Percentiles rank a stretch among this genome's conserved stretches.
phyloP scores from a whole-genome alignment of 2,888 invertebrate genomes.

The Plusia festucae region DNA sequence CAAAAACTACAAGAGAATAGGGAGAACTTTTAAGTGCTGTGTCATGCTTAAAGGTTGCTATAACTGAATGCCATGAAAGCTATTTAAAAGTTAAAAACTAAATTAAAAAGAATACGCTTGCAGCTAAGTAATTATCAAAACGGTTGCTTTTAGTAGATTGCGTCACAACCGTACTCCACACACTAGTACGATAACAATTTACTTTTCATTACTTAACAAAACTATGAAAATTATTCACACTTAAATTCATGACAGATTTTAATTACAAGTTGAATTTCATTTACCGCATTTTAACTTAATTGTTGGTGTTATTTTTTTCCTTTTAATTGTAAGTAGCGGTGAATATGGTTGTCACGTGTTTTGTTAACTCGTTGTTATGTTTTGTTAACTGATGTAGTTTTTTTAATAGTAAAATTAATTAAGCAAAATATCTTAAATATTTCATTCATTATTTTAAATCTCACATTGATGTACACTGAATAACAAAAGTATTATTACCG shows the following conservation, averaged over 20 bases:
- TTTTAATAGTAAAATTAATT: too few relatives aligned
- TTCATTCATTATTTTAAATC: background rate
- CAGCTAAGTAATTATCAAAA: background rate
- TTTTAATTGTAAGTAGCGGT: conserved; percentile 28
- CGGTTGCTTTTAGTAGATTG: conserved; percentile 44
- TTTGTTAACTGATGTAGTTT: too few relatives aligned
- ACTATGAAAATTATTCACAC: conserved; percentile 69
- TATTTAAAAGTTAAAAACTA: background rate
- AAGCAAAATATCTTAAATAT: background rate
- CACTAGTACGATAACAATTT: conserved; percentile 52
- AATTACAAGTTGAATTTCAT: conserved; percentile 62
- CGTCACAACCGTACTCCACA: conserved; percentile 26
- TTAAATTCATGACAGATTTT: conserved; percentile 71
- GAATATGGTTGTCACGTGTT: background rate
- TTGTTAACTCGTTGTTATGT: too few relatives aligned
- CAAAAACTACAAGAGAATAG: too few relatives aligned
- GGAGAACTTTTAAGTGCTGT: too few relatives aligned
- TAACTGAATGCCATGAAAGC: background rate
- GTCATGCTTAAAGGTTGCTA: too few relatives aligned
- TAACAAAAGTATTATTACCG: conserved; percentile 27
- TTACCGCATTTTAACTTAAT: conserved; percentile 18
- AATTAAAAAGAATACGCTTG: background rate
- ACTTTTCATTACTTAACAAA: conserved; percentile 70
- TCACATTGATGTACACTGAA: background rate
- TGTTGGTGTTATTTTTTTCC: conserved; percentile 21